Percentiles rank a stretch among this genome's conserved stretches.
Conservation (phyloP, 2,113 vertebrate genomes). For the Emydocephalus ijimae region DNA sequence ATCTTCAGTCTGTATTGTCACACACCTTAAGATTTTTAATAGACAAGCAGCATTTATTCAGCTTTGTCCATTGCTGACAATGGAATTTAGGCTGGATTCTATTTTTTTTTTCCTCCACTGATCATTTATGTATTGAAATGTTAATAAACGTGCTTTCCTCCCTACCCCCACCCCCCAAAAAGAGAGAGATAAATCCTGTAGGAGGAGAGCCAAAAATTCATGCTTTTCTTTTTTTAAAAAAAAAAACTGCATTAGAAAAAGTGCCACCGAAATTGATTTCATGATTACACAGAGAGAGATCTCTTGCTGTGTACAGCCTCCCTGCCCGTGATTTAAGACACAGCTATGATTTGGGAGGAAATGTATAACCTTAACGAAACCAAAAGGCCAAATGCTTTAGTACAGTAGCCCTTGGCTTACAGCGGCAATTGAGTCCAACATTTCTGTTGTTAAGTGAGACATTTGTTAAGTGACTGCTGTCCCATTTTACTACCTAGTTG, state of each 20-base stretch:
- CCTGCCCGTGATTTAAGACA: neutral
- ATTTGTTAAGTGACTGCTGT: no score
- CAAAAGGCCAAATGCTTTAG: no score
- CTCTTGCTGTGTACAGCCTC: neutral
- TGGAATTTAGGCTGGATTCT: constrained; percentile 28
- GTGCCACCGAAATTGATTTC: neutral
- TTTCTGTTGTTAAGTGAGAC: no score
- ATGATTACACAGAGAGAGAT: neutral
- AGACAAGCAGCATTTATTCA: constrained; percentile 36
- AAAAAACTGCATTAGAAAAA: neutral
- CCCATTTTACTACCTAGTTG: no score
- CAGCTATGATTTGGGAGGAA: neutral
- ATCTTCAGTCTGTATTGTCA: neutral
- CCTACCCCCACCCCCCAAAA: neutral
- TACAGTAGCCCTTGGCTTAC: no score
- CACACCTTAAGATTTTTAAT: neutral
- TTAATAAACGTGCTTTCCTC: constrained; percentile 66
- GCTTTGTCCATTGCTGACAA: constrained; percentile 59
- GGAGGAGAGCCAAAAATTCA: neutral
- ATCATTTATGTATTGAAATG: constrained; percentile 55
- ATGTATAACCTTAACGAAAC: neutral
- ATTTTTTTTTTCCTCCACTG: neutral
- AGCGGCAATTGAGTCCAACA: no score
- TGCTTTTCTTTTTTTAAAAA: neutral
- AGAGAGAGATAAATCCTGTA: neutral